Evolutionary conservation across 2,888 invertebrate species (phyloP), one percentile per base, ranked within the genome.

Genomic region (Drosophila kambysellisi): DNA sequence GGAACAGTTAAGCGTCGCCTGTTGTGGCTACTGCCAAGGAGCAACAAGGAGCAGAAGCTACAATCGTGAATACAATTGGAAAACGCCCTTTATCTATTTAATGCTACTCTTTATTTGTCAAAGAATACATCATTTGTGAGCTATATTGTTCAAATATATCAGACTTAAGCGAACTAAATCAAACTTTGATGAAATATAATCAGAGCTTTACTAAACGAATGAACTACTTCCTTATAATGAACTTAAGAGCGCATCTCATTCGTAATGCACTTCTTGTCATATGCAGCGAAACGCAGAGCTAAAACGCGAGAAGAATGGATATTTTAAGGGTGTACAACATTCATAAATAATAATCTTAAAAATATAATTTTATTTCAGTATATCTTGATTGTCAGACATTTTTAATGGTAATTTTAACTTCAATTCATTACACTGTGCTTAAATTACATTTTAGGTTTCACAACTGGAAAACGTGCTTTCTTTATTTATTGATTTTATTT

Each of bases 41-140:
- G n/a, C 61, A 61, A 64, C 67, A 58, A 80, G 51, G 9, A 39
- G 17, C 48, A 50, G 51, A 15, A 35, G 25, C 48, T 39, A 20
- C 59, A 70, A 70, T n/a, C 81, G 81, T 43, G 88, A 84, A 70
- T 92, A 91, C 68, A 91, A 90, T 87, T 92, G 92, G 92, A 91
- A 88, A 81, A 92, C 92, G 64, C 91, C 92, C 35, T 90, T 92
- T 63, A 90, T 92, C 67, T 91, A 91, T 76, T 73, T 92, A 52
- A 88, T 92, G 48, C 84, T 91, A 67, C 81, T 91, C 59, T 90
- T 93, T 92, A 92, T 92, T 92, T 93, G 90, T 92, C 93, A 91
- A 98, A 98, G 94, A 98, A 99, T 92, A 99, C 98, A 91, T 97
- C 98, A 91, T 97, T 97, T 94, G 96, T 97, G 93, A 98, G 95